Evolutionary conservation across 1,140 invertebrate species (phyloP), one percentile per base, ranked within the genome.

Genomic region (Tetraneura akinire): DNA sequence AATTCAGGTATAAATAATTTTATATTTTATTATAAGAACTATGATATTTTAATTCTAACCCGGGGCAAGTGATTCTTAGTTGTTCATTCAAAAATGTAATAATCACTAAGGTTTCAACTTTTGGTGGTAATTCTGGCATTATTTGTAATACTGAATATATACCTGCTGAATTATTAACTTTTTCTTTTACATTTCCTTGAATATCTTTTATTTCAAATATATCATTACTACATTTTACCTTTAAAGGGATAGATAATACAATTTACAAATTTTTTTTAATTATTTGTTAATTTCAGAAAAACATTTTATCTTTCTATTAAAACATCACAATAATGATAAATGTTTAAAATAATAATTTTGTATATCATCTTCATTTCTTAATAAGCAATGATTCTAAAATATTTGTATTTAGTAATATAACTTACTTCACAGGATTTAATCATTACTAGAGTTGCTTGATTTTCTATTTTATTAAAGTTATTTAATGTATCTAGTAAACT

Each of bases 91-190:
- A 83, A 81, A 82, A 82, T 37, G 84, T 85, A 82, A 88, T 90
- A 66, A 88, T 76, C 21, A 87, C 86, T n/a, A 82, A 82, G 55
- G 87, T 85, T 68, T 84, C 83, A 1, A 88, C 84, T 60, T 83
- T 80, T 76, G 86, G 85, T 37, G 83, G 80, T 14, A 85, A 84
- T 51, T 87, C 84, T 4, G 89, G 89, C 37, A 88, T 83, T 23
- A 82, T 85, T 86, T 90, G 89, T 26, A 84, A 16, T 76, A 88
- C 84, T 8, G 89, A 88, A 85, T 88, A 90, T 74, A 89, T 86
- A 42, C 88, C 89, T 42, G 87, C 89, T 55, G 87, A 88, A 83
- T 90, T 90, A 82, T 90, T 90, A 1, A 87, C 89, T 73, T 82
- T 85, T 85, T 91, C 90, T 23, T 90, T 81, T 49, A 90, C 71